Base-by-base conservation (phyloP, 2,113 vertebrate genomes). In the Heterocephalus glaber region DNA sequence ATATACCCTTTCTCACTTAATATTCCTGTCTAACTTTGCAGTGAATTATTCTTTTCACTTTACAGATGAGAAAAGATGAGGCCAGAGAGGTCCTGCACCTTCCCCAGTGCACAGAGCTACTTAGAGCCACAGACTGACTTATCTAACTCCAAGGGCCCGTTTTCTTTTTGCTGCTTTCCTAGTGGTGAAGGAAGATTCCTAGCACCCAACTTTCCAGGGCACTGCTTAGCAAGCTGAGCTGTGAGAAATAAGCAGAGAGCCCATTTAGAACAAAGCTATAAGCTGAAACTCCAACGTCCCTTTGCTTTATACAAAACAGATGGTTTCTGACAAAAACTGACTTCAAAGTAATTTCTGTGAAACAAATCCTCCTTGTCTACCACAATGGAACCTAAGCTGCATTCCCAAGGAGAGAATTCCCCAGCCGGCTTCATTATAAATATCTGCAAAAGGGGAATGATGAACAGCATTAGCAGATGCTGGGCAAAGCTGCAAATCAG, bases 331-430 rank as follows among this genome's bases (percentile, higher is more conserved):
- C 33, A 93, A 96, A 96, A 92, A 86, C 63, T 81, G 80, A 92
- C 87, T 97, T 96, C 86, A n/a, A 90, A 97, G 95, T 91, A 80
- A 94, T 94, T 95, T 97, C 85, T 92, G 41, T 89, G 77, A 95
- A 96, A 90, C 90, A 93, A 96, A 95, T 87, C 63, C 85, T 94
- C 82, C 80, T 95, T 77, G 76, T 94, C 76, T 87, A 86, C 90
- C 41, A 54, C 79, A 79, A 28, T 33, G 88, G 92, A 96, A 56
- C 82, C 89, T 47, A 92, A 93, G 90, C 94, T n/a, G 77, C 41
- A 81, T 87, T 96, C 54, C 80, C 47, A 13, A 95, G 77, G 77
- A 94, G 86, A 91, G 76, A 94, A 28, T 60, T 61, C 14, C 38
- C 82, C 7, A 19, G 91, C 4, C 81, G 19, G 58, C 79, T 65